Conservation (phyloP, 37 sponge, comb jelly and placozoan genomes). For the Halisarca cf. caerulea region DNA sequence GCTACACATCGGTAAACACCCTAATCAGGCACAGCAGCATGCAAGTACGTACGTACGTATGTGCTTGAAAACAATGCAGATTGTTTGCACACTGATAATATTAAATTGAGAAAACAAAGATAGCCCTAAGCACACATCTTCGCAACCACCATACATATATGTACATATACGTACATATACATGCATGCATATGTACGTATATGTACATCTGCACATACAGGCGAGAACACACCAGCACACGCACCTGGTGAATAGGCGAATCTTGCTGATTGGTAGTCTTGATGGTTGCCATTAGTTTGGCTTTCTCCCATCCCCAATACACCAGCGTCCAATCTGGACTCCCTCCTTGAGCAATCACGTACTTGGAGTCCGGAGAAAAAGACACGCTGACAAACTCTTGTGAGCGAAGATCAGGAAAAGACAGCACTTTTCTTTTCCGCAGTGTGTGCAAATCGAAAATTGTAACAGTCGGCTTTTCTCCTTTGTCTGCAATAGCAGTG, state of each 20-base stretch:
- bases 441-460: conserved; percentile 85
- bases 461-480: conserved; percentile 79
- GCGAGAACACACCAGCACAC: too few relatives aligned
- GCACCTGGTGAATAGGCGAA: conserved; percentile 81
- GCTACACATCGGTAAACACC: too few relatives aligned
- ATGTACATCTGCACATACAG: too few relatives aligned
- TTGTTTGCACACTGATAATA: too few relatives aligned
- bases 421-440: conserved; percentile 75
- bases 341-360: conserved; percentile 76
- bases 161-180: background rate
- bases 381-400: conserved; percentile 84
- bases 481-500: conserved; percentile 90
- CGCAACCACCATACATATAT: conserved; percentile 7
- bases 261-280: conserved; percentile 68
- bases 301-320: conserved; percentile 98
- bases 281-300: conserved; percentile 81
- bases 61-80: too few relatives aligned
- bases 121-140: too few relatives aligned
- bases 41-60: too few relatives aligned
- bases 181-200: background rate
- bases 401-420: conserved; percentile 42
- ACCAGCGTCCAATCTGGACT: conserved; percentile 75
- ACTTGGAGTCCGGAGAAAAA: conserved; percentile 98
- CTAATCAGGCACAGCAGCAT: too few relatives aligned
- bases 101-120: too few relatives aligned